Base-by-base conservation (phyloP, 92 coral and sea anemone genomes). In the Blastomussa wellsi region DNA sequence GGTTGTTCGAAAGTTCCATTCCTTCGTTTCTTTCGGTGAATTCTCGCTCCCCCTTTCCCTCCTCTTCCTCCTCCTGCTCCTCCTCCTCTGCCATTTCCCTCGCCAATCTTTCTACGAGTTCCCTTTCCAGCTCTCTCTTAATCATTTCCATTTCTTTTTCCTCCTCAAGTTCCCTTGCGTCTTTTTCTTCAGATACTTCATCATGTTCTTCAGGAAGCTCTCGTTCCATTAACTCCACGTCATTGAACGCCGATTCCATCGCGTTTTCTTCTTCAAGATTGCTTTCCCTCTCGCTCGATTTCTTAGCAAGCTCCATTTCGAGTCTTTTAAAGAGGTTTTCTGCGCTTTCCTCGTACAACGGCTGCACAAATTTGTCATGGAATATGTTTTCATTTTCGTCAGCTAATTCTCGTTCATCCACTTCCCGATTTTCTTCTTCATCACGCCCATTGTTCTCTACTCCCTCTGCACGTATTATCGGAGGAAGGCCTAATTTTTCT, bases 281-380 rank as follows among this genome's bases (percentile, higher is more conserved):
- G 29, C 75, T 49, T 73, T 73, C 77, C 31, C 64, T 48, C 28
- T 31, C 8, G 1, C 8, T 24, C 38, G 22, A 37, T 76, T 76
- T 10, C 79, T 17, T 16, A 0, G 79, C 78, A 24, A 82, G 78
- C 53, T 82, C 79, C 53, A 78, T 82, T 71, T 82, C 78, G 26
- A 82, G 78, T 51, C 78, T 36, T 37, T 38, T 70, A 7, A 82
- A 51, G 28, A 82, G 71, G 24, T 70, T 53, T 28, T 81, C 67
- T 15, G 33, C 77, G 24, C 33, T 68, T 19, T 68, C 77, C 3
- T 82, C 79, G 26, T 65, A 28, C 7, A 52, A 31, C 26, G 42
- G 53, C 26, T 29, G 67, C 36, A 37, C 86, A 22, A 33, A 5
- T 51, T 70, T 52, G 12, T 51, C 76, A 47, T 33, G 75, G n/a